Conservation (phyloP, 2,113 vertebrate genomes). For the Origma solitaria region DNA sequence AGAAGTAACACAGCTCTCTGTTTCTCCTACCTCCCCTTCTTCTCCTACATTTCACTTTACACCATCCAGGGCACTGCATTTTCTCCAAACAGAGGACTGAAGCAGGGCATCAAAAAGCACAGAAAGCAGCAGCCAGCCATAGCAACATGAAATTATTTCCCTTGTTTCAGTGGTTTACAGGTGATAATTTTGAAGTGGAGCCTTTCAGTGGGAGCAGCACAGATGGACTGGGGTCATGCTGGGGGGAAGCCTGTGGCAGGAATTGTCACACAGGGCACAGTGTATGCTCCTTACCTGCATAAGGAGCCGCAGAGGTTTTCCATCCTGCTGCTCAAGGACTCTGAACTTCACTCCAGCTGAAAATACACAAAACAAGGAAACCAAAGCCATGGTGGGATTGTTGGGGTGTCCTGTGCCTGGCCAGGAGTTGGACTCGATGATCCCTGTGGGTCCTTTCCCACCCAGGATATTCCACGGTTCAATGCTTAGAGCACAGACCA, state of each 20-base stretch:
- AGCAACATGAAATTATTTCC: not conserved
- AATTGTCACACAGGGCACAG: accelerated
- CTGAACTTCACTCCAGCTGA: conserved; percentile 93
- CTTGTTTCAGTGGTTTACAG: not conserved
- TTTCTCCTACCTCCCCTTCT: not conserved
- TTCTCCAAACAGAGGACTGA: not conserved
- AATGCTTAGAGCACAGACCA: not conserved
- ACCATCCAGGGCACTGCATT: not conserved
- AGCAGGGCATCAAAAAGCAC: not conserved
- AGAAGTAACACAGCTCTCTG: not conserved
- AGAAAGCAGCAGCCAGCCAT: not conserved
- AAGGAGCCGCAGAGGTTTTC: conserved; percentile 84
- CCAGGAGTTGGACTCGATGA: not conserved
- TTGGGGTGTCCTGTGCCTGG: not conserved
- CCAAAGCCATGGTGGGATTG: not conserved
- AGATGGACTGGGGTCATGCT: not conserved
- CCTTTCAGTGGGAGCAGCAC: not conserved
- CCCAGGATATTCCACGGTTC: not conserved
- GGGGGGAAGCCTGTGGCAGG: not conserved
- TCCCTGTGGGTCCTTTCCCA: not conserved
- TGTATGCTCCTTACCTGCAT: conserved; percentile 87
- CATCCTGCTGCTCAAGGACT: conserved; percentile 82
- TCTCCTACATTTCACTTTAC: not conserved
- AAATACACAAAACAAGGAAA: conserved; percentile 4
- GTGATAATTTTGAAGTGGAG: not conserved